Conservation (phyloP, 2,888 invertebrate species). For the Melinaea marsaeus region DNA sequence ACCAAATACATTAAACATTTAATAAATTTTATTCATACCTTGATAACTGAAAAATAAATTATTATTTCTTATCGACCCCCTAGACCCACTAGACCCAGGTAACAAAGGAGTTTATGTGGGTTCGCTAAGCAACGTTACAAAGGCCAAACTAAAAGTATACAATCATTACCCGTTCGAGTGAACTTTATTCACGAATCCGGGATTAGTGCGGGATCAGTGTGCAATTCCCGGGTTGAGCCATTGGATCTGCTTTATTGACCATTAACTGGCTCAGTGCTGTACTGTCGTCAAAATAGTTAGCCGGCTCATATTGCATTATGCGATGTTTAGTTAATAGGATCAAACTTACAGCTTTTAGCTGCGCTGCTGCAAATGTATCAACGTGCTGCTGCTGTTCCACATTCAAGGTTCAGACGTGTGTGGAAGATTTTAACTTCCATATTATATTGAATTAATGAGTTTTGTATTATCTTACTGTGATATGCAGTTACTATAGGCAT, state of each 20-base stretch:
- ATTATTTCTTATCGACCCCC: background rate
- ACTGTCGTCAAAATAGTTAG: constrained; percentile 29
- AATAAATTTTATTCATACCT: background rate
- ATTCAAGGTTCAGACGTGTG: background rate
- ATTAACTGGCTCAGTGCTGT: constrained; percentile 30
- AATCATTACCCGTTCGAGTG: constrained; percentile 21
- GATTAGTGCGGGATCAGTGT: constrained; percentile 30
- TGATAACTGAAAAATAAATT: background rate
- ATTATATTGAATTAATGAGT: background rate
- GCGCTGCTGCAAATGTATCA: background rate
- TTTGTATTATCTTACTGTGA: too few species aligned
- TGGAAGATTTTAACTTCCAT: background rate
- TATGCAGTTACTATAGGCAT: too few species aligned
- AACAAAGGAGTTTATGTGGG: background rate
- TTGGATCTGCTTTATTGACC: constrained; percentile 38
- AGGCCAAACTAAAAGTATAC: constrained; percentile 23
- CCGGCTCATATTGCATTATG: constrained; percentile 26
- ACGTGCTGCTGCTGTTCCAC: constrained; percentile 3
- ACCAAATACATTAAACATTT: background rate
- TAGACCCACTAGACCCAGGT: background rate
- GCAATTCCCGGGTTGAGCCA: constrained; percentile 31
- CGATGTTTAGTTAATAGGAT: constrained; percentile 23
- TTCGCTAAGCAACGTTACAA: constrained; percentile 7
- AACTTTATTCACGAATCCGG: constrained; percentile 23
- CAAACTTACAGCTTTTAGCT: constrained; percentile 11